These are phyloP conservation scores for Syritta pipiens DNA, from an alignment of 2,888 invertebrate species.

Conservation along the genomic window DNA sequence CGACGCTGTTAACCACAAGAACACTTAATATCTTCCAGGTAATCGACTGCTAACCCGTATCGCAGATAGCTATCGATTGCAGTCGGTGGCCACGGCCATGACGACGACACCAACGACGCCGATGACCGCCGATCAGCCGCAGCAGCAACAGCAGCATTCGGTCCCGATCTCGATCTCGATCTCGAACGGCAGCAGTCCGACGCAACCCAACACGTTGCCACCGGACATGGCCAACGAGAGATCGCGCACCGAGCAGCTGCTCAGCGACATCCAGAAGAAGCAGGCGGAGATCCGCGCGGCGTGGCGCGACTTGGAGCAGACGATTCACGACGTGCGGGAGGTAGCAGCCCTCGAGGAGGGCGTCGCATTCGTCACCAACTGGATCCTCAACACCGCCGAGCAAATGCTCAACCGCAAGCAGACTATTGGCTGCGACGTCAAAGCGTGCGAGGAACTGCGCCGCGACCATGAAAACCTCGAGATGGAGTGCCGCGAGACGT, in stretches of 20 bases:
- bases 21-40: constrained; percentile 72
- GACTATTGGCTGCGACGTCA: constrained; percentile 86
- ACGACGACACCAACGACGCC: constrained; percentile 28
- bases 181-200: constrained; percentile 43
- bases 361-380: constrained; percentile 86
- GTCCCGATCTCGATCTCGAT: constrained; percentile 58
- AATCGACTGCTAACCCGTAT: constrained; percentile 78
- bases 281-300: constrained; percentile 83
- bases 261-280: constrained; percentile 82
- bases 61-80: constrained; percentile 76
- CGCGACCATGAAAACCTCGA: constrained; percentile 88
- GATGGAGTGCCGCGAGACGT: constrained; percentile 88
- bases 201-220: constrained; percentile 77
- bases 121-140: constrained; percentile 38
- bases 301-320: constrained; percentile 82
- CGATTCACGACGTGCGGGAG: constrained; percentile 82
- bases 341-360: constrained; percentile 83
- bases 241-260: constrained; percentile 81
- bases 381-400: constrained; percentile 89
- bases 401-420: constrained; percentile 85
- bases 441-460: constrained; percentile 86
- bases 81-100: constrained; percentile 50
- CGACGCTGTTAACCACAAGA: constrained; percentile 53
- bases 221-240: constrained; percentile 84
- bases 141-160: constrained; percentile 57